Evolutionary conservation across 2,888 invertebrate species (phyloP).

Genomic region (Ceraclea dissimilis): DNA sequence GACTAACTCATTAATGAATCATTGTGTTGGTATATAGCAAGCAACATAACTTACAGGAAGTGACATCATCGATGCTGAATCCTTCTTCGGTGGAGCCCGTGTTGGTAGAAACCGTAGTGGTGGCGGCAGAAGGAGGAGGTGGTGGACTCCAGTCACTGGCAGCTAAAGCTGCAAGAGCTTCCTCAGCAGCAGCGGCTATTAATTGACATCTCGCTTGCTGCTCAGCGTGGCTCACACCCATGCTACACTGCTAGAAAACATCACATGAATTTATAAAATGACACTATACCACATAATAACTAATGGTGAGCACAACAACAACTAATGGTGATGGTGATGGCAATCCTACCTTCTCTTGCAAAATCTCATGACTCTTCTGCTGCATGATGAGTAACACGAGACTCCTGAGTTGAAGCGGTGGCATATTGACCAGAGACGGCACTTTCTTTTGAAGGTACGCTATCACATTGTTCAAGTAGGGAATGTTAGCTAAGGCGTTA

Average conservation of each 20-base stretch:
- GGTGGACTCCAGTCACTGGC: slow-evolving; percentile 21
- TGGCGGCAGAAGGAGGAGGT: slow-evolving; percentile 13
- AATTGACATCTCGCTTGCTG: slow-evolving; percentile 41
- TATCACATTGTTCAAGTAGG: slow-evolving; percentile 51
- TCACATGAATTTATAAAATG: neutral
- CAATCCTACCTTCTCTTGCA: slow-evolving; percentile 30
- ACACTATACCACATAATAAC: neutral
- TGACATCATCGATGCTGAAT: slow-evolving; percentile 45
- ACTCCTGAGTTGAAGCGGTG: slow-evolving; percentile 44
- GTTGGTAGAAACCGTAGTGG: neutral
- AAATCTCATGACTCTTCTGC: slow-evolving; percentile 47
- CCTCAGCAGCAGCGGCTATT: slow-evolving; percentile 36
- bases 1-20: neutral
- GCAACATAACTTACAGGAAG: slow-evolving; percentile 34
- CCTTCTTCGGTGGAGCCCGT: slow-evolving; percentile 35
- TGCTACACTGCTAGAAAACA: slow-evolving; percentile 28
- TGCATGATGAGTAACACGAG: slow-evolving; percentile 50
- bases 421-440: slow-evolving; percentile 45
- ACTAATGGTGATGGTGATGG: no score
- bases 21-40: neutral
- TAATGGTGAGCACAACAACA: no score
- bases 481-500: slow-evolving; percentile 19
- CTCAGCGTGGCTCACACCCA: slow-evolving; percentile 31
- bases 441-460: slow-evolving; percentile 54
- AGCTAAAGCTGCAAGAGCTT: slow-evolving; percentile 34